Percentiles rank a stretch among this genome's conserved stretches.
Conservation (phyloP, 2,113 vertebrate species). For the Melanotaenia duboulayi region DNA sequence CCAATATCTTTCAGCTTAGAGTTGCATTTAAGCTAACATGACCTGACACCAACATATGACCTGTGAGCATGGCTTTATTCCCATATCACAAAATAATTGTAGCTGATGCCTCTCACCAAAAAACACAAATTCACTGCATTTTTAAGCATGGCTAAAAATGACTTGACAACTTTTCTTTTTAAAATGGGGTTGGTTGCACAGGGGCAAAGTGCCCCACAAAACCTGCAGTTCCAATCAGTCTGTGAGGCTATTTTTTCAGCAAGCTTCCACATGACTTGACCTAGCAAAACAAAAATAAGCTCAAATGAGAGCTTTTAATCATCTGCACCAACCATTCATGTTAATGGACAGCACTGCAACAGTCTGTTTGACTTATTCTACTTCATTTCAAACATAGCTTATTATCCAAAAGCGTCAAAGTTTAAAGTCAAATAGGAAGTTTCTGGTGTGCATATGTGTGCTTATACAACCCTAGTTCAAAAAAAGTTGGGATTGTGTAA, state of each 20-base stretch:
- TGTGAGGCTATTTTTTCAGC: conserved; percentile 12
- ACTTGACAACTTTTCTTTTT: conserved; percentile 5
- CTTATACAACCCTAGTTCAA: too few relatives aligned
- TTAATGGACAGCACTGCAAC: neutral
- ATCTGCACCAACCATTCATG: neutral
- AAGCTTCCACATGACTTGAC: neutral
- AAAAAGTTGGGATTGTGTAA: too few relatives aligned
- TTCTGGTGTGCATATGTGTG: neutral
- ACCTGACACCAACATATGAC: too few relatives aligned
- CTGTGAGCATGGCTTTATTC: neutral
- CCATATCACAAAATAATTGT: neutral
- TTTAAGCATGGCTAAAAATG: conserved; percentile 15
- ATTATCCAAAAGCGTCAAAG: conserved; percentile 1
- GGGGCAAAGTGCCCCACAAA: conserved; percentile 40
- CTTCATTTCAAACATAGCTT: neutral
- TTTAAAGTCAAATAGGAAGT: too few relatives aligned
- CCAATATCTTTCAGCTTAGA: too few relatives aligned
- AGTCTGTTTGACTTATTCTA: neutral
- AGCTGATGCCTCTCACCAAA: neutral
- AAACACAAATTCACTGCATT: neutral
- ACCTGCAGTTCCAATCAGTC: conserved; percentile 4
- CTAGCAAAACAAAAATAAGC: conserved; percentile 12
- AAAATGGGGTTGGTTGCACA: conserved; percentile 42
- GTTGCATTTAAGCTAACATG: too few relatives aligned
- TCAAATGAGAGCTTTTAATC: neutral